These are phyloP conservation scores for Rhagologus leucostigma DNA, from an alignment of 2,113 vertebrate genomes.

Conservation along the genomic window DNA sequence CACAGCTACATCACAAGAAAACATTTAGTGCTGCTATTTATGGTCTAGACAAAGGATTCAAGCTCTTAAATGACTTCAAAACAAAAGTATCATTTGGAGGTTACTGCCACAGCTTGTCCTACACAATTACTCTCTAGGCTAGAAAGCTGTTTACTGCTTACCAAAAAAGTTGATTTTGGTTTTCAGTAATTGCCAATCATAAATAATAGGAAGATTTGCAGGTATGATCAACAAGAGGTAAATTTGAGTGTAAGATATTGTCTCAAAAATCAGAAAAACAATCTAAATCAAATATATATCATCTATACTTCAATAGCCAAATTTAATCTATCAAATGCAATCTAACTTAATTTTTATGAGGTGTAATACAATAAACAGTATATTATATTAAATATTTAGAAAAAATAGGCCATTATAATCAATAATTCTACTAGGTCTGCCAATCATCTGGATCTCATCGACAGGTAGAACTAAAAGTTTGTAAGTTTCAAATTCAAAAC, in stretches of 20 bases:
- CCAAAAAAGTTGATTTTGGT: background rate
- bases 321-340: background rate
- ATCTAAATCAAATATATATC: background rate
- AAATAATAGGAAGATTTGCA: background rate
- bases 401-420: background rate
- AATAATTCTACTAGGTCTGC: background rate
- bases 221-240: background rate
- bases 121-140: background rate
- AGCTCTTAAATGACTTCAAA: conserved; percentile 1
- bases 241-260: background rate
- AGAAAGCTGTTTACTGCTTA: background rate
- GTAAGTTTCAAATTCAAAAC: background rate
- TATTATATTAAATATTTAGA: background rate
- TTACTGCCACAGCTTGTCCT: background rate
- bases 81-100: conserved; percentile 10
- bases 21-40: conserved; percentile 22
- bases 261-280: background rate
- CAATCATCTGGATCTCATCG: background rate
- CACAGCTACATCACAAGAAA: background rate
- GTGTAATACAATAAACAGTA: background rate
- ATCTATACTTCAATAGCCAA: background rate
- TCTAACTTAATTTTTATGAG: background rate
- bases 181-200: background rate
- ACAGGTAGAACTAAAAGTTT: background rate
- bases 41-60: background rate